Evolutionary conservation across 2,113 vertebrate species (phyloP), one percentile per base, ranked within the genome.

Genomic region (Brachyhypopomus occidentalis): DNA sequence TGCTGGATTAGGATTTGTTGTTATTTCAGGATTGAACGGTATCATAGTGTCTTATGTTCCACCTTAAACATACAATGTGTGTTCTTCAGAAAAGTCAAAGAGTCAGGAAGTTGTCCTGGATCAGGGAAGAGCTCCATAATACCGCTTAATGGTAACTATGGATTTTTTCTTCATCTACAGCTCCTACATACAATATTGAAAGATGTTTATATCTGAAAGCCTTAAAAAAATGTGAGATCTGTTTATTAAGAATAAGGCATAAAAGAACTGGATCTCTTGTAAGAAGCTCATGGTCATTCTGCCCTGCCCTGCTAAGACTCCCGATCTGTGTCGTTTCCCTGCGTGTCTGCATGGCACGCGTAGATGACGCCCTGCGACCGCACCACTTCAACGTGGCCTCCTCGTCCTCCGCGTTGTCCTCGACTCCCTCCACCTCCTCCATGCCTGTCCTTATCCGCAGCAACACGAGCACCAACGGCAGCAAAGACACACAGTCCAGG

Each of bases 401-500:
- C 27, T 88, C 92, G 2, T 30, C 89, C 41, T 67, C 88, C 62
- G 92, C 94, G 72, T 88, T 91, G 7, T 11, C 88, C 70, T 52
- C 87, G 72, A 94, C 93, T 79, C 87, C 94, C 81, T 88, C 94
- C 2, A 84, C 84, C 19, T 75, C 93, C 38, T 80, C 93, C 45
- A 82, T 95, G 84, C 92, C 94, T 0, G 88, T 94, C 78, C 89
- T 95, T 74, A 94, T 96, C 87, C 93, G 91, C 83, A 93, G 93
- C 79, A 95, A 91, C 85, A 89, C 94, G 12, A 92, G 88, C 62
- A 92, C 34, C 73, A 93, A 86, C 19, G 92, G 93, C 27, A 90
- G 89, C 85, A 98, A 95, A 92, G 96, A 98, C 41, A 81, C 78
- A 7, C 95, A 94, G 23, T 91, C 95, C 59, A 94, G 95, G 86